These are phyloP conservation scores for Blomia tropicalis DNA, from an alignment of 2,888 invertebrate species.

Conservation along the genomic window DNA sequence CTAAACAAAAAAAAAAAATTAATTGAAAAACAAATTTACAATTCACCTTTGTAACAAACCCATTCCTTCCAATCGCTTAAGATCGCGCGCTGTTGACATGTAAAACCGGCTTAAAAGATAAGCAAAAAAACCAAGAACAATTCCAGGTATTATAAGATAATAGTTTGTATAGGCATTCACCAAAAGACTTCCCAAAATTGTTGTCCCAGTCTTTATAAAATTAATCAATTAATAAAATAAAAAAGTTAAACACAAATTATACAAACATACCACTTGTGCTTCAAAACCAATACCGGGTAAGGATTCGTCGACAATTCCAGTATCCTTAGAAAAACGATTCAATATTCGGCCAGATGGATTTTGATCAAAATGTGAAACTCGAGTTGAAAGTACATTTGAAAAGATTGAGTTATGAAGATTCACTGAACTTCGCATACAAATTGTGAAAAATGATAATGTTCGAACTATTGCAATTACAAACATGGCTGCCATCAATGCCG, in stretches of 20 bases:
- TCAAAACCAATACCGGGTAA: slow-evolving; percentile 15
- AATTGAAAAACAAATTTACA: background rate
- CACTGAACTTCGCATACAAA: slow-evolving; percentile 29
- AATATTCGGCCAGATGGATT: slow-evolving; percentile 34
- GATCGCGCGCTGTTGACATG: slow-evolving; percentile 38
- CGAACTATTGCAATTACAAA: slow-evolving; percentile 27
- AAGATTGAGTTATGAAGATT: slow-evolving; percentile 31
- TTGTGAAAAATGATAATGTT: slow-evolving; percentile 27
- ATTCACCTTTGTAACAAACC: slow-evolving; percentile 23
- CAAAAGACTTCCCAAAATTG: slow-evolving; percentile 41
- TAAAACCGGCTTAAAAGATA: slow-evolving; percentile 38
- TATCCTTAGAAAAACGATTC: slow-evolving; percentile 22
- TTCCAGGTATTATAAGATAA: slow-evolving; percentile 35
- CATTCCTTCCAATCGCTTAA: slow-evolving; percentile 41
- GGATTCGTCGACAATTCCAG: slow-evolving; percentile 21
- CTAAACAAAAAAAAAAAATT: slow-evolving; percentile 26
- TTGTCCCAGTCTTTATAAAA: slow-evolving; percentile 29
- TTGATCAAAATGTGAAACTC: slow-evolving; percentile 39
- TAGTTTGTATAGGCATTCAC: slow-evolving; percentile 30
- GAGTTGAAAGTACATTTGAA: slow-evolving; percentile 35
- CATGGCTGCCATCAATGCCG: slow-evolving; percentile 23
- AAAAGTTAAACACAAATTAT: background rate
- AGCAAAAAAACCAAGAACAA: slow-evolving; percentile 37
- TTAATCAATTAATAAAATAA: background rate
- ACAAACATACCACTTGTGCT: slow-evolving; percentile 15